These are phyloP conservation scores for Malacoctenus gilli DNA, from an alignment of 2,797 vertebrate species.

Conservation along the genomic window DNA sequence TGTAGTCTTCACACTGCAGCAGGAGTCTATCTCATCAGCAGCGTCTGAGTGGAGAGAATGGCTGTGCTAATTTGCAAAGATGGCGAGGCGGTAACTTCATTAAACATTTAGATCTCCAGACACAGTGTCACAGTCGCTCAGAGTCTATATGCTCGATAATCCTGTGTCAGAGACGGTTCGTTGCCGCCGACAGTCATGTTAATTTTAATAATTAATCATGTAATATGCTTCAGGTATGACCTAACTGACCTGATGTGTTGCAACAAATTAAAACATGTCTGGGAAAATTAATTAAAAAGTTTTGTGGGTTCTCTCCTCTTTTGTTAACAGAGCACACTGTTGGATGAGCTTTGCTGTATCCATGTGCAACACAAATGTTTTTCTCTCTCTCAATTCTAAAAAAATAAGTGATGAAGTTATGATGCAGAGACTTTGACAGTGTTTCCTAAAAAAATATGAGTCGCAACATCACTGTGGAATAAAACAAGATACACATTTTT, in stretches of 20 bases:
- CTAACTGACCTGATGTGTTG: not conserved
- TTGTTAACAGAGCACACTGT: too few species aligned
- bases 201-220: not conserved
- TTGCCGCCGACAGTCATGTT: not conserved
- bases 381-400: too few species aligned
- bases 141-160: too few species aligned
- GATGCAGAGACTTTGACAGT: too few species aligned
- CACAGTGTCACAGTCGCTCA: not conserved
- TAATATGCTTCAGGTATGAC: not conserved
- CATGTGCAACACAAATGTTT: too few species aligned
- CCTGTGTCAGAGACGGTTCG: not conserved
- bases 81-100: slow-evolving; percentile 2
- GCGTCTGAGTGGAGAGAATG: slow-evolving; percentile 3
- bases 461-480: too few species aligned
- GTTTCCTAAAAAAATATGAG: too few species aligned
- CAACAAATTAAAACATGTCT: not conserved
- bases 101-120: slow-evolving; percentile 3
- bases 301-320: too few species aligned
- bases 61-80: not conserved
- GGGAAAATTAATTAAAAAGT: not conserved
- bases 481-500: too few species aligned
- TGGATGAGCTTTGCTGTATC: too few species aligned
- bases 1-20: slow-evolving; percentile 4
- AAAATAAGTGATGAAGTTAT: too few species aligned
- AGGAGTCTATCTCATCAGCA: slow-evolving; percentile 2